These are phyloP conservation scores for Elaphurus davidianus DNA, from an alignment of 2,113 vertebrate genomes.

Conservation along the genomic window DNA sequence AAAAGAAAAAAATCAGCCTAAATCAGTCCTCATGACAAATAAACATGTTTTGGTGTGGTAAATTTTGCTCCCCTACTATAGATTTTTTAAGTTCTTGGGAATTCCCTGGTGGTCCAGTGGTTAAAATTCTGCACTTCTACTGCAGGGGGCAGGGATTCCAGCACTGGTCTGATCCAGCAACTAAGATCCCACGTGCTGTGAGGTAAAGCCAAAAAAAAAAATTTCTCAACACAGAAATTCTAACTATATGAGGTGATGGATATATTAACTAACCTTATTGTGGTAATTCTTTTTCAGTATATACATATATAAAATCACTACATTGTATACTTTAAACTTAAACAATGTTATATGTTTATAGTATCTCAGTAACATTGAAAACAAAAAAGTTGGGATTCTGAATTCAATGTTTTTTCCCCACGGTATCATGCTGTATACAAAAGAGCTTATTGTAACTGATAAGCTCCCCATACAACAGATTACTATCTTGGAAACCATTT, in stretches of 20 bases:
- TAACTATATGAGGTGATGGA: background rate
- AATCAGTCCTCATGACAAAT: background rate
- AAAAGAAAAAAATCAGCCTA: background rate
- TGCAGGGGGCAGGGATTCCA: background rate
- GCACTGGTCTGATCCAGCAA: background rate
- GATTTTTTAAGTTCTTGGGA: background rate
- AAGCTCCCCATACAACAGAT: background rate
- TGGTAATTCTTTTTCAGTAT: background rate
- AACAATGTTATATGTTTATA: background rate
- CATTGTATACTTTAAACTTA: background rate
- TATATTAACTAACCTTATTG: background rate
- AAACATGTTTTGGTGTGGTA: background rate
- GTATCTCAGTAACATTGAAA: background rate
- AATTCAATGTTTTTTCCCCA: background rate
- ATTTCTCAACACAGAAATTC: background rate
- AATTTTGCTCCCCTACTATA: background rate
- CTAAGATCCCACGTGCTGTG: background rate
- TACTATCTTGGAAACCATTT: background rate
- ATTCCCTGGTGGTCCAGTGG: background rate
- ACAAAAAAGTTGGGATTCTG: background rate
- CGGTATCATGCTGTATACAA: background rate
- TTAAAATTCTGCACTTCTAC: background rate
- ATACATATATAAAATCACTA: background rate
- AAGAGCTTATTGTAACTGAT: background rate
- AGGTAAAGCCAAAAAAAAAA: background rate